A percentile compares a stretch with the other conserved stretches of the same genome.
Conservation (phyloP, 2,888 invertebrate genomes). For the Coelopa pilipes region DNA sequence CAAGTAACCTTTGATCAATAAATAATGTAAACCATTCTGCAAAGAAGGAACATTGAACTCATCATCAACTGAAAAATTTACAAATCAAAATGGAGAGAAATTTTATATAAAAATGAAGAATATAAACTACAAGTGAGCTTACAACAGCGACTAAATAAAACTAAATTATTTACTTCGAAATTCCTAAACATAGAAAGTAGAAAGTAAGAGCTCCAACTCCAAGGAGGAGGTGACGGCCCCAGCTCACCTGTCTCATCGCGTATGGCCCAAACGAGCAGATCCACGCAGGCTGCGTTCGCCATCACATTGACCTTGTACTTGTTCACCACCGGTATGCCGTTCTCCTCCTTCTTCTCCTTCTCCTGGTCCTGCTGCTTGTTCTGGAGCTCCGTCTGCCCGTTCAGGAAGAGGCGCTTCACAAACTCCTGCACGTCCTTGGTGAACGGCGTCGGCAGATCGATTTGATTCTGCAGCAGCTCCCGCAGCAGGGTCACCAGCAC, state of each 20-base stretch:
- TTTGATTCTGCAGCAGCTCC: conserved; percentile 90
- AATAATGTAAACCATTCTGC: conserved; percentile 78
- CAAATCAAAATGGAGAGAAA: conserved; percentile 38
- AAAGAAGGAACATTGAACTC: conserved; percentile 79
- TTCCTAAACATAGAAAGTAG: too few relatives aligned
- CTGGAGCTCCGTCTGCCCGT: conserved; percentile 92
- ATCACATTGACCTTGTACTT: conserved; percentile 95
- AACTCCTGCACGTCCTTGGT: conserved; percentile 94
- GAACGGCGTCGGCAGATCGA: conserved; percentile 87
- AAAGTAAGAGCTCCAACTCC: background rate
- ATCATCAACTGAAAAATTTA: conserved; percentile 73
- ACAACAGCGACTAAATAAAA: conserved; percentile 6
- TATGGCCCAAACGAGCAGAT: conserved; percentile 97
- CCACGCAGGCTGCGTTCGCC: conserved; percentile 97
- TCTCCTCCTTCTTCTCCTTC: conserved; percentile 82
- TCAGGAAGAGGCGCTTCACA: conserved; percentile 87
- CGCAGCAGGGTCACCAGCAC: conserved; percentile 92
- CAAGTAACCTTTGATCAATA: conserved; percentile 65
- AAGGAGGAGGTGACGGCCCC: too few relatives aligned
- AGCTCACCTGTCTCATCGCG: conserved; percentile 92
- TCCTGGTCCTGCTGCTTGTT: conserved; percentile 88
- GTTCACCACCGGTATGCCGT: conserved; percentile 78
- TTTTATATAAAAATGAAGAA: conserved; percentile 37
- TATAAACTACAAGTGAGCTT: conserved; percentile 36
- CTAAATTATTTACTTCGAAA: conserved; percentile 5